Evolutionary conservation across 2,888 invertebrate species (phyloP).

Genomic region (Cosmorhoe ocellata): DNA sequence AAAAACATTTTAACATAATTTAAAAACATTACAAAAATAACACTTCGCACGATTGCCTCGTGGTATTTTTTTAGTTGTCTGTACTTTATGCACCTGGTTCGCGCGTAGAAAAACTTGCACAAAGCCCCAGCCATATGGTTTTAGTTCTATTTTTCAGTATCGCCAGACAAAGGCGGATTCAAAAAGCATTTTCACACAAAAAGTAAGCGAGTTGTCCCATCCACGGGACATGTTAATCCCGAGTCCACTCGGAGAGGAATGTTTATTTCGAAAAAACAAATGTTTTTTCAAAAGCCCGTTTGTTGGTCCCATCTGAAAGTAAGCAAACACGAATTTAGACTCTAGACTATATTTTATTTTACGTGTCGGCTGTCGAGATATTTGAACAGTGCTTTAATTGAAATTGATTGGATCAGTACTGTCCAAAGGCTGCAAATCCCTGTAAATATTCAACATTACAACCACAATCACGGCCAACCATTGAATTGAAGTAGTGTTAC

Average conservation of each 20-base stretch:
- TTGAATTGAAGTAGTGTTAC: no score
- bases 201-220: slow-evolving; percentile 12
- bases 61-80: neutral
- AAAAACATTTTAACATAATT: no score
- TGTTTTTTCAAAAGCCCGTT: slow-evolving; percentile 8
- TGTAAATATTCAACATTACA: no score
- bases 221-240: slow-evolving; percentile 17
- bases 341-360: slow-evolving; percentile 3
- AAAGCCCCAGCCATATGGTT: no score
- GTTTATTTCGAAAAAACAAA: slow-evolving; percentile 15
- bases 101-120: no score
- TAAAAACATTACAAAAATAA: no score
- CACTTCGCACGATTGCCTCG: no score
- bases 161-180: slow-evolving; percentile 13
- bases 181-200: slow-evolving; percentile 11
- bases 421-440: no score
- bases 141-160: no score
- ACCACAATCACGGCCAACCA: no score
- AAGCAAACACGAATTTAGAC: slow-evolving; percentile 3
- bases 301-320: slow-evolving; percentile 9
- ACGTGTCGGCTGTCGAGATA: neutral
- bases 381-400: neutral
- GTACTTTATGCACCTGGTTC: neutral
- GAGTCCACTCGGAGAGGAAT: slow-evolving; percentile 3
- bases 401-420: no score